A percentile compares a stretch with the other conserved stretches of the same genome.
Conservation (phyloP, 2,888 invertebrate species). For the Megamerina dolium region DNA sequence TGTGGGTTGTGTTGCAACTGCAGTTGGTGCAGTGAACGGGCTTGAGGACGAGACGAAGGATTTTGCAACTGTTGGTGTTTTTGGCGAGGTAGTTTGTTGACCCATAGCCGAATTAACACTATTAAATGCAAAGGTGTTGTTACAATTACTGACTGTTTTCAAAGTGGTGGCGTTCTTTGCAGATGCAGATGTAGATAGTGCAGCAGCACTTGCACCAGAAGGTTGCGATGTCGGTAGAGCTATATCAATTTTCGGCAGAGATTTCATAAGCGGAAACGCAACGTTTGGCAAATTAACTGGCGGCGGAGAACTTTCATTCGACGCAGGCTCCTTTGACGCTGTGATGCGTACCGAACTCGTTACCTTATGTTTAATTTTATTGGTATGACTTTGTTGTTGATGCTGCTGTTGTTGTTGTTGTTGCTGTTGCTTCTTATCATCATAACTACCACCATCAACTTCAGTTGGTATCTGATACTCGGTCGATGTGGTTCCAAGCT, state of each 20-base stretch:
- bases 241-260: constrained; percentile 45
- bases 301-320: constrained; percentile 47
- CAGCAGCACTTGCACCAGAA: not conserved
- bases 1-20: constrained; percentile 2
- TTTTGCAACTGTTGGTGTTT: not conserved
- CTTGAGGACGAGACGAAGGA: not conserved
- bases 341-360: constrained; percentile 22
- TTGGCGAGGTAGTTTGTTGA: not conserved
- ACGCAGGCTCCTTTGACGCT: constrained; percentile 26
- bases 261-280: constrained; percentile 42
- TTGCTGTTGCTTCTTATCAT: constrained; percentile 1
- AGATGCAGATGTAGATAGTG: not conserved
- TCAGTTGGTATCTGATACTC: constrained; percentile 9
- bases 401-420: constrained; percentile 7
- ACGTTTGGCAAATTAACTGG: constrained; percentile 53
- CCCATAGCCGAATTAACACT: not conserved
- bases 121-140: constrained; percentile 10
- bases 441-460: not conserved
- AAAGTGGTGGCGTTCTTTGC: not conserved
- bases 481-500: constrained; percentile 8
- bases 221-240: constrained; percentile 18
- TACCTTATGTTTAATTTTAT: constrained; percentile 22
- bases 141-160: constrained; percentile 2
- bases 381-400: constrained; percentile 19
- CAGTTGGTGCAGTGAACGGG: not conserved